Evolutionary conservation across 2,113 vertebrate species (phyloP).

Genomic region (Raja brachyura): DNA sequence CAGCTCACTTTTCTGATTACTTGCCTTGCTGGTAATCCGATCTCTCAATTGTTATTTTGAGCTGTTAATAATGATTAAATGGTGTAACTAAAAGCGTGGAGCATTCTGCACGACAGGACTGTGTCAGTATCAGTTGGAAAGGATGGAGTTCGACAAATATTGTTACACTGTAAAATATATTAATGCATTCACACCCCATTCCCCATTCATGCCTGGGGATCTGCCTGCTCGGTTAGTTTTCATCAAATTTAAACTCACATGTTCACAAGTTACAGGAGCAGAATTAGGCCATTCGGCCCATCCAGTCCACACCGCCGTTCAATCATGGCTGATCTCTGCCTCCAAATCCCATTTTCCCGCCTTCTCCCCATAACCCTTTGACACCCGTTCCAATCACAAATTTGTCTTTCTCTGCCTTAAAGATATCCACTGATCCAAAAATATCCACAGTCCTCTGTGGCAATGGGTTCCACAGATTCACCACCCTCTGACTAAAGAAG

Average conservation of each 20-base stretch:
- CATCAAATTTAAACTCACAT: background rate
- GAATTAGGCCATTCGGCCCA: no score
- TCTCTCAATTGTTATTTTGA: background rate
- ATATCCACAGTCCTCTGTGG: no score
- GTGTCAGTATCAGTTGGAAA: background rate
- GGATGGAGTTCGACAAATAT: background rate
- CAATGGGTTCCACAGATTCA: no score
- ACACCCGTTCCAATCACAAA: no score
- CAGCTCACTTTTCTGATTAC: background rate
- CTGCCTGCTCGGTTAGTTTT: background rate
- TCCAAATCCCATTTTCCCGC: no score
- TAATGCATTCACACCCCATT: background rate
- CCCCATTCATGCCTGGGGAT: background rate
- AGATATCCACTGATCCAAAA: no score
- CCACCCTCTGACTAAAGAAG: no score
- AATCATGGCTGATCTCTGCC: no score
- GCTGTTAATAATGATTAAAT: background rate
- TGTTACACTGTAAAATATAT: background rate
- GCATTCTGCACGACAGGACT: background rate
- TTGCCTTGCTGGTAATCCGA: background rate
- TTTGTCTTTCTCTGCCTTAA: no score
- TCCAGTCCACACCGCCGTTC: no score
- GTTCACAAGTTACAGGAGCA: no score
- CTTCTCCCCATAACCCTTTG: no score
- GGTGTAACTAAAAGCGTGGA: background rate